Percentiles rank a stretch among this genome's conserved stretches.
These are phyloP conservation scores for Nezara viridula DNA, from an alignment of 2,888 invertebrate genomes.

Conservation along the genomic window DNA sequence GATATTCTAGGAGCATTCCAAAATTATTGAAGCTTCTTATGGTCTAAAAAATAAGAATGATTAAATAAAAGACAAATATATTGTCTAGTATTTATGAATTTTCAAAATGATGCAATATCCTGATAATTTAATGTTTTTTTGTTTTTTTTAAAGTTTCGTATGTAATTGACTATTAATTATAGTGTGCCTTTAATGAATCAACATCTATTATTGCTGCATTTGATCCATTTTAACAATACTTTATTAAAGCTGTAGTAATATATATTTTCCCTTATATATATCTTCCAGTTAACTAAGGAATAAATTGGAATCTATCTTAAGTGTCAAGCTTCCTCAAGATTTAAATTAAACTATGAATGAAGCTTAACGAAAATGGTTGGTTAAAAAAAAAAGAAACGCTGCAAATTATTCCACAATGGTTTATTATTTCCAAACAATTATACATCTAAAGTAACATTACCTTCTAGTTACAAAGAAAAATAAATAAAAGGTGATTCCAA, in stretches of 20 bases:
- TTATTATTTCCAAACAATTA: too few relatives aligned
- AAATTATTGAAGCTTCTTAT: neutral
- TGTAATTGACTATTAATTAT: neutral
- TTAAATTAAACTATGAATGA: too few relatives aligned
- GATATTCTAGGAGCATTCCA: neutral
- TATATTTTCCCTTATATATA: neutral
- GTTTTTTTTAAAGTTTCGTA: neutral
- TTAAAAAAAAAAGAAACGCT: too few relatives aligned
- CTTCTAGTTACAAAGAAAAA: too few relatives aligned
- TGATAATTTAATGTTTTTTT: neutral
- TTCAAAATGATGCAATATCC: neutral
- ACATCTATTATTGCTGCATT: neutral
- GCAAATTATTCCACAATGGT: too few relatives aligned
- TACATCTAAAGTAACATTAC: too few relatives aligned
- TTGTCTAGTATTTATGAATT: neutral
- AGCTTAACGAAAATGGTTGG: too few relatives aligned
- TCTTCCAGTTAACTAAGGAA: neutral
- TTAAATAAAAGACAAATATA: neutral
- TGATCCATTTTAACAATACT: neutral
- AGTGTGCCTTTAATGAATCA: neutral
- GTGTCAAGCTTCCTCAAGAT: too few relatives aligned
- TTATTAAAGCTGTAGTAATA: constrained; percentile 8
- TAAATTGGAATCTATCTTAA: neutral
- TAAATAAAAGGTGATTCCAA: too few relatives aligned
- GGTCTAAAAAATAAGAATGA: too few relatives aligned